Percentiles rank a stretch among this genome's conserved stretches.
phyloP scores from a whole-genome alignment of 2,797 vertebrate species.

The Lophius americanus region DNA sequence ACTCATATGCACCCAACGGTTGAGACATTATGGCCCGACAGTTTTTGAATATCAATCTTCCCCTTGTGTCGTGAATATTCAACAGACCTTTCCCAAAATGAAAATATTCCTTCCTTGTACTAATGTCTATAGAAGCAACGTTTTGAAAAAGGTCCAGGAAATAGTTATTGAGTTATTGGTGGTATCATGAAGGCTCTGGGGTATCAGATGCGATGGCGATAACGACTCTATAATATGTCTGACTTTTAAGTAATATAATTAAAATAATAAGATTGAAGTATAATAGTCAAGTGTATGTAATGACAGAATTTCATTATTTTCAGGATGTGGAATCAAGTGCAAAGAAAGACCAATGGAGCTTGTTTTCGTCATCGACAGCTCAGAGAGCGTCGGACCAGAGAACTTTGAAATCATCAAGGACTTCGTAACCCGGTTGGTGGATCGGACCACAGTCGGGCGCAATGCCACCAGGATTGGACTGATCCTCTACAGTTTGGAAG shows the following conservation, averaged over 20 bases:
- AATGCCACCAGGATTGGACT: slow-evolving; percentile 91
- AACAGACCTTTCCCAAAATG: too few species aligned
- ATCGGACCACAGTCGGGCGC: slow-evolving; percentile 88
- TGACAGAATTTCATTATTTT: slow-evolving; percentile 34
- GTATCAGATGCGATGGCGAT: too few species aligned
- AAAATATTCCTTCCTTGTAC: too few species aligned
- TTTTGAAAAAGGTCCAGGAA: too few species aligned
- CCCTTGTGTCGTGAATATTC: too few species aligned
- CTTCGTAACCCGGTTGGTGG: slow-evolving; percentile 90
- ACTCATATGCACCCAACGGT: too few species aligned
- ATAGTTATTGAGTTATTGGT: too few species aligned
- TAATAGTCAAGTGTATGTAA: background rate
- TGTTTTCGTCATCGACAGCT: slow-evolving; percentile 95
- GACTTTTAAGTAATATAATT: background rate
- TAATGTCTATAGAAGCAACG: too few species aligned
- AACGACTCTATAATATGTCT: too few species aligned
- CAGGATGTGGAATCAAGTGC: slow-evolving; percentile 93
- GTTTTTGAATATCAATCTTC: too few species aligned
- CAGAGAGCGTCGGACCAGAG: slow-evolving; percentile 92
- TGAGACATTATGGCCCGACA: too few species aligned
- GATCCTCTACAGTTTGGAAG: slow-evolving; percentile 91
- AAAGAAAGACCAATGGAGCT: slow-evolving; percentile 95
- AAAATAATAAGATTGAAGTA: background rate
- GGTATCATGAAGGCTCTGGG: too few species aligned
- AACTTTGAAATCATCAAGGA: slow-evolving; percentile 95